phyloP scores from a whole-genome alignment of 2,797 vertebrate species.

The Nothura maculosa region DNA sequence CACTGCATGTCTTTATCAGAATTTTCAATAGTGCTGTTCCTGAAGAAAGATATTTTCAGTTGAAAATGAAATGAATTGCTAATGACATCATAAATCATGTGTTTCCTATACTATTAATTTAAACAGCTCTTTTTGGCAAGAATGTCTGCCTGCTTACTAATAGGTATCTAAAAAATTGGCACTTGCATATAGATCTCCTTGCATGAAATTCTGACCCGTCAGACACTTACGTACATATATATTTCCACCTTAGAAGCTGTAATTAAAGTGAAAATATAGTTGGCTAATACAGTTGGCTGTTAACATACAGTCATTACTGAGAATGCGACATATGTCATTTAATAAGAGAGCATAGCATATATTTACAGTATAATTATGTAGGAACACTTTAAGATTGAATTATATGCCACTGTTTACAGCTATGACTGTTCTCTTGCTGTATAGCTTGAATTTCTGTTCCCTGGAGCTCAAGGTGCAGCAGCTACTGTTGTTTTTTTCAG shows the following conservation, averaged over 20 bases:
- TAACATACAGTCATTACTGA: slow-evolving; percentile 29
- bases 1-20: background rate
- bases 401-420: background rate
- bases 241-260: slow-evolving; percentile 44
- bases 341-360: slow-evolving; percentile 33
- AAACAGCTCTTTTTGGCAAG: background rate
- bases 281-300: slow-evolving; percentile 51
- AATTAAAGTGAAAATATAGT: slow-evolving; percentile 64
- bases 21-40: background rate
- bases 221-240: background rate
- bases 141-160: background rate
- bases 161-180: background rate
- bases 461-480: background rate
- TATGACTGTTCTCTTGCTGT: background rate
- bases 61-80: background rate
- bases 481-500: background rate
- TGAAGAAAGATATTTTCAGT: background rate
- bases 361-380: slow-evolving; percentile 30
- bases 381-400: slow-evolving; percentile 3
- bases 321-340: slow-evolving; percentile 54
- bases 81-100: slow-evolving; percentile 2
- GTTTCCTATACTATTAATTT: slow-evolving; percentile 6
- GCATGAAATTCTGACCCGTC: slow-evolving; percentile 3
- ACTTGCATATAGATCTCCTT: background rate
- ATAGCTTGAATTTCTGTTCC: background rate